phyloP scores from a whole-genome alignment of 2,113 vertebrate species.

The Fregata magnificens region DNA sequence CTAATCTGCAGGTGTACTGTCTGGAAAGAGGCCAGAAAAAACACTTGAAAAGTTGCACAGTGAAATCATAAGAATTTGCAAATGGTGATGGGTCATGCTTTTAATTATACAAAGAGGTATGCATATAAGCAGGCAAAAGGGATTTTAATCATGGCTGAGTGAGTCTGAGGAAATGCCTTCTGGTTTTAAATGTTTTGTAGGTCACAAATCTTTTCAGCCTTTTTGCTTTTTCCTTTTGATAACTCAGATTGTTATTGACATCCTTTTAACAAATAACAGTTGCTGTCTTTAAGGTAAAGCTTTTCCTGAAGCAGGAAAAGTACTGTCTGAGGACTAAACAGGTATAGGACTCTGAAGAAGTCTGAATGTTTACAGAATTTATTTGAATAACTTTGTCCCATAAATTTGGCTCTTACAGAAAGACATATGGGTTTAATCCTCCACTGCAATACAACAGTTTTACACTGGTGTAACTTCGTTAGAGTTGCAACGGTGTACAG shows the following conservation, averaged over 20 bases:
- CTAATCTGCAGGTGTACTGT: constrained; percentile 67
- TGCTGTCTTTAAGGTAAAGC: neutral
- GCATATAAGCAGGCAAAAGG: constrained; percentile 42
- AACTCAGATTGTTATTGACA: neutral
- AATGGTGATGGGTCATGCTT: constrained; percentile 54
- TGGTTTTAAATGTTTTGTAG: constrained; percentile 43
- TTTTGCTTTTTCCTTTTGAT: constrained; percentile 37
- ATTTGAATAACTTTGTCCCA: neutral
- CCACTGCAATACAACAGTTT: constrained; percentile 32
- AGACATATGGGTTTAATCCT: constrained; percentile 60
- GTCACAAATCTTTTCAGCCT: constrained; percentile 25
- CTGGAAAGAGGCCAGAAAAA: constrained; percentile 70
- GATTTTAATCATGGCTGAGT: constrained; percentile 57
- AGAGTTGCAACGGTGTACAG: constrained; percentile 11
- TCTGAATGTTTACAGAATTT: neutral
- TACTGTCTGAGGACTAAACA: neutral
- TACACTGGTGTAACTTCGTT: constrained; percentile 44
- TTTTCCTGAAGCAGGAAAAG: neutral
- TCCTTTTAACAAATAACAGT: neutral
- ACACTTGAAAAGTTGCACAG: constrained; percentile 42
- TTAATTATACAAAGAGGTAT: constrained; percentile 68
- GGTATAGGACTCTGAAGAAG: neutral
- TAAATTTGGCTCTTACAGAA: constrained; percentile 22
- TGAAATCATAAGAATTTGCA: constrained; percentile 68
- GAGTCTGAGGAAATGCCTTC: constrained; percentile 41